These are phyloP conservation scores for Euglossa dilemma DNA, from an alignment of 1,140 invertebrate species.

Conservation along the genomic window DNA sequence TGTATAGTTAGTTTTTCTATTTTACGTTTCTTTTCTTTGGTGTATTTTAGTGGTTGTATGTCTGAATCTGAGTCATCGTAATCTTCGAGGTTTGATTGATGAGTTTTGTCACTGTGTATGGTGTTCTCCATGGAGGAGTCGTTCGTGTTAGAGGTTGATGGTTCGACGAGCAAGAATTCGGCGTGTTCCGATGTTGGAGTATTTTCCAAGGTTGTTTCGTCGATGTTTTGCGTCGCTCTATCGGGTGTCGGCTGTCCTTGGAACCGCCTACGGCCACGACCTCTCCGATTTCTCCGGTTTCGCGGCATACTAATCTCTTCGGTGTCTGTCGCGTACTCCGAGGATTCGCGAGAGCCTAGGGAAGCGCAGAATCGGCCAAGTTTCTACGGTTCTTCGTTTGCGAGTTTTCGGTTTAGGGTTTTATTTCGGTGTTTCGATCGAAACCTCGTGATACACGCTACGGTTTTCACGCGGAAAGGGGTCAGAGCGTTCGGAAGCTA, in stretches of 20 bases:
- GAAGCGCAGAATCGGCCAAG: slow-evolving; percentile 17
- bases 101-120: neutral
- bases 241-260: slow-evolving; percentile 32
- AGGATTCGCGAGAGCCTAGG: slow-evolving; percentile 55
- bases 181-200: neutral
- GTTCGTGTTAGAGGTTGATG: slow-evolving; percentile 27
- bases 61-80: neutral
- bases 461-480: no score
- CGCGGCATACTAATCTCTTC: slow-evolving; percentile 72
- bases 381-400: neutral
- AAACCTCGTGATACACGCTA: no score
- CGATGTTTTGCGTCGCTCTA: neutral
- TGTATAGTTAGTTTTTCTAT: slow-evolving; percentile 70
- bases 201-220: neutral
- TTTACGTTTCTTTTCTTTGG: slow-evolving; percentile 49
- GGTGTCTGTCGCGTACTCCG: slow-evolving; percentile 69
- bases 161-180: neutral
- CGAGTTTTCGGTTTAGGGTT: no score
- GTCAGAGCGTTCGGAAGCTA: no score
- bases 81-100: neutral
- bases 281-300: slow-evolving; percentile 69
- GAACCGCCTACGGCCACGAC: slow-evolving; percentile 49
- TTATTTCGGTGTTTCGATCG: no score
- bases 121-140: slow-evolving; percentile 6
- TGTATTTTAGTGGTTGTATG: no score